Percentiles rank a stretch among this genome's conserved stretches.
These are phyloP conservation scores for Perdita meconis DNA, from an alignment of 2,888 invertebrate species.

Conservation along the genomic window DNA sequence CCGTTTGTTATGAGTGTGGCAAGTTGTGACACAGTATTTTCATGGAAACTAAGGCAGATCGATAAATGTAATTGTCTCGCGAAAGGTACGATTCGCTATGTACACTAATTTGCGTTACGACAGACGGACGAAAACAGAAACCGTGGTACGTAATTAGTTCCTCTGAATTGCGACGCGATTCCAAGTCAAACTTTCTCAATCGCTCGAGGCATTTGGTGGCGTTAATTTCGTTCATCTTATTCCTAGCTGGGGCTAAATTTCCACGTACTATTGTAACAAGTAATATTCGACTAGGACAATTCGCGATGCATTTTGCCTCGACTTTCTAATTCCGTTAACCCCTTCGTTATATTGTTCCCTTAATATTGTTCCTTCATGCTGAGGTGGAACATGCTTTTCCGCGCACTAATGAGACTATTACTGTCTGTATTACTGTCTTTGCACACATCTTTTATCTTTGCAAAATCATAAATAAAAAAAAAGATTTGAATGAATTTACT, in stretches of 20 bases:
- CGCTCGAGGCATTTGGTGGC: slow-evolving; percentile 61
- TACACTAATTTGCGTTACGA: slow-evolving; percentile 34
- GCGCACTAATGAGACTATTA: neutral
- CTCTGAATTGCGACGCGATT: slow-evolving; percentile 61
- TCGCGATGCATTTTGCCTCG: slow-evolving; percentile 11
- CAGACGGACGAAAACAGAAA: slow-evolving; percentile 49
- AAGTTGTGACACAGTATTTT: slow-evolving; percentile 11
- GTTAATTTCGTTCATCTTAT: slow-evolving; percentile 64
- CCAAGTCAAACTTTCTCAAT: slow-evolving; percentile 67
- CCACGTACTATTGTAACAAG: slow-evolving; percentile 30
- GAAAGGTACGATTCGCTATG: slow-evolving; percentile 30
- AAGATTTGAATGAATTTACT: no score
- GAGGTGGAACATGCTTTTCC: neutral
- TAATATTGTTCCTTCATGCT: neutral
- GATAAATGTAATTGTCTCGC: slow-evolving; percentile 35
- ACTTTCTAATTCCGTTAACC: slow-evolving; percentile 42
- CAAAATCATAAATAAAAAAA: no score
- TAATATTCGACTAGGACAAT: slow-evolving; percentile 31
- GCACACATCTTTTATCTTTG: no score
- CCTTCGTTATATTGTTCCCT: neutral
- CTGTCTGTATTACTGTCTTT: neutral
- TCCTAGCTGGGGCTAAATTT: slow-evolving; percentile 17
- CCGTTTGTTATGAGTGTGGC: no score
- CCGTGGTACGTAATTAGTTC: slow-evolving; percentile 63
- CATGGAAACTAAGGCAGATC: slow-evolving; percentile 7